Base-by-base conservation (phyloP, 1,140 invertebrate genomes). In the Daktulosphaira vitifoliae region DNA sequence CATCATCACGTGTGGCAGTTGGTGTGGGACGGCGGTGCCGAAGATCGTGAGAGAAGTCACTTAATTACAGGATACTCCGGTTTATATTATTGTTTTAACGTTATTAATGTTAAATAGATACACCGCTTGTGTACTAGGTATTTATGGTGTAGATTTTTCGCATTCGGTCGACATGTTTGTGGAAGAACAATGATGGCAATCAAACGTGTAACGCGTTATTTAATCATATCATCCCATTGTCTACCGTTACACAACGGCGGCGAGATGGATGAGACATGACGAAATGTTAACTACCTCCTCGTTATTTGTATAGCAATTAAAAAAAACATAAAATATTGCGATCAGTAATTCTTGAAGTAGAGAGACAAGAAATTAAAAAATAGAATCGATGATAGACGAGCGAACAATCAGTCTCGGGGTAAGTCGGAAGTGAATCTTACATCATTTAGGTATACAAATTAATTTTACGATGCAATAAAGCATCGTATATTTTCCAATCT, bases 201-300 rank as follows among this genome's bases (percentile, higher is more conserved):
- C 39, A 22, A 16, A 46, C 54, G 54, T 42, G 54, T 46, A 46
- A 46, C 25, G 5, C 16, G 25, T 56, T 56, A 56, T 44, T 56
- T 56, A 56, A 56, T 22, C 13, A 11, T 23, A 33, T 50, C 23
- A 15, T 50, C 23, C 48, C 23, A 50, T 50, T 50, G 48, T 50
- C 23, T 50, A 3, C 8, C 48, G 39, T 44, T n/a, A n/a, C 9
- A 11, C 39, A n/a, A 11, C n/a, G 39, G 9, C 4, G 11, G 39
- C 39, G n/a, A 37, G 11, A 16, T n/a, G 11, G 4, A 16, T n/a
- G 11, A 44, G 9, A 44, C 39, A 15, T 44, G 39, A n/a, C 11
- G 9, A 44, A n/a, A 44, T n/a, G n/a, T n/a, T n/a, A 7, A 7
- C 4, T 44, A 13, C 39, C 11, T 4, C 11, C 39, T 11, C 39